Evolutionary conservation across 2,888 invertebrate genomes (phyloP), one percentile per base, ranked within the genome.

Genomic region (Eulithis testata): DNA sequence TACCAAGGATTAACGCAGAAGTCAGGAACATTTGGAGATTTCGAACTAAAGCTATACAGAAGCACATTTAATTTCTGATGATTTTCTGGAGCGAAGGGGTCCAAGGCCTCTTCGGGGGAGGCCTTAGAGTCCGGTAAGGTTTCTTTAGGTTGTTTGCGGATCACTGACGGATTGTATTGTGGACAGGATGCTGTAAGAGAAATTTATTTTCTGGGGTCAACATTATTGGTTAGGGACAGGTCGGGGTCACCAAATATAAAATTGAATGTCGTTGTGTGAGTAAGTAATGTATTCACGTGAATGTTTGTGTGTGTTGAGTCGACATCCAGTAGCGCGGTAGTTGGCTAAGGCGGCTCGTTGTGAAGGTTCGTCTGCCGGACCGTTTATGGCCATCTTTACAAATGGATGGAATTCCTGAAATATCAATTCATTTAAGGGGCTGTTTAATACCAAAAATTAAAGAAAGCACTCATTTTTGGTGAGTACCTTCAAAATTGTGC

Each of bases 1-100:
- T 80, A 96, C 97, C 97, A 97, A 0, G 98, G 98, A 80, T 97
- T 96, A 0, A 98, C 97, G 84, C 98, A 98, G 83, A 97, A 98
- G 65, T 96, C 96, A 0, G 98, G 97, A 3, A 97, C 96, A 79
- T 97, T 97, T 40, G 94, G 93, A 0, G 96, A 96, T 78, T 94
- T 94, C 67, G 94, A 94, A 71, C 97, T 96, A 82, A 95, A 97
- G 82, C 98, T 98, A 83, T 98, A 99, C 82, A 99, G 97, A 63
- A 99, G 92, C 44, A 99, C 96, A 5, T 97, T 96, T 56, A 99
- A 91, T 55, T 96, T 94, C 90, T 99, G 99, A 82, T 98, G 98
- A 84, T 96, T 96, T 69, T 94, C 94, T 0, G 97, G 96, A 75
- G 97, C 96, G 27, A 98, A 88, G 0, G 97, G 97, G 84, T 98